Conservation (phyloP, 2,888 invertebrate species). For the Nemotelus pantherinus region DNA sequence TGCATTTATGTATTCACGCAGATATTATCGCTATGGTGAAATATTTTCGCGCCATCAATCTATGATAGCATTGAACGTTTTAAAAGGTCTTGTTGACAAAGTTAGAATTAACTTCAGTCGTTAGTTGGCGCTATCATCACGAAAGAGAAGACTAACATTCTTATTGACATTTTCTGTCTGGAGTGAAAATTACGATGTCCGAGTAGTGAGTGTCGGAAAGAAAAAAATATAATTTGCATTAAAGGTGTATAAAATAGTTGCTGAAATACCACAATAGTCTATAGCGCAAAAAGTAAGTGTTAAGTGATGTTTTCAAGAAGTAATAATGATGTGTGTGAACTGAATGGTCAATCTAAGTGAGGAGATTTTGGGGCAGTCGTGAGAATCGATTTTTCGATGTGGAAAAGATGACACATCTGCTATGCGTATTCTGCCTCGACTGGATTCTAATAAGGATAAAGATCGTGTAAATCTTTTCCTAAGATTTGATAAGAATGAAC, state of each 20-base stretch:
- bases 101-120: not conserved
- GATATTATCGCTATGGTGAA: conserved; percentile 29
- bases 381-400: conserved; percentile 30
- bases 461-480: too few species aligned
- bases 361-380: too few species aligned
- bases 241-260: too few species aligned
- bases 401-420: conserved; percentile 18
- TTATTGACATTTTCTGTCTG: conserved; percentile 5
- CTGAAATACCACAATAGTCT: too few species aligned
- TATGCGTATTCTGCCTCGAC: not conserved
- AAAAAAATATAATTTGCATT: too few species aligned
- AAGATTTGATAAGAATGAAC: not conserved
- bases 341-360: too few species aligned
- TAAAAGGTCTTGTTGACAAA: not conserved
- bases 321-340: too few species aligned
- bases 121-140: not conserved
- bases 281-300: too few species aligned
- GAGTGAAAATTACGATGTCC: not conserved
- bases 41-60: conserved; percentile 6
- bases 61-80: conserved; percentile 23
- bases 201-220: too few species aligned
- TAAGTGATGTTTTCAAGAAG: too few species aligned
- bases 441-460: too few species aligned
- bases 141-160: not conserved
- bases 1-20: not conserved